Evolutionary conservation across 2,888 invertebrate species (phyloP), one percentile per base, ranked within the genome.

Genomic region (Epirrhoe tristata): DNA sequence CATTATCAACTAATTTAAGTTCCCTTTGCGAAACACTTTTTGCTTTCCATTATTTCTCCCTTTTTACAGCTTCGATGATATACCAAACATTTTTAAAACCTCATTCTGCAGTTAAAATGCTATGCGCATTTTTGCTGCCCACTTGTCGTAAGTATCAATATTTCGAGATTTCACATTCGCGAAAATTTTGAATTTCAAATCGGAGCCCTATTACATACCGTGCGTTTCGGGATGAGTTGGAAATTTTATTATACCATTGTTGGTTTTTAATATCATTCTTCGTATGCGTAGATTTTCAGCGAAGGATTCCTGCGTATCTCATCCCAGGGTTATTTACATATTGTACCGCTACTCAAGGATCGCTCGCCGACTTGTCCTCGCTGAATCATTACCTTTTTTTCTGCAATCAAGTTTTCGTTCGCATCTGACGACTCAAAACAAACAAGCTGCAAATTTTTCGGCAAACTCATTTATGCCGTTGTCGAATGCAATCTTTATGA

Each of bases 321-420:
- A 84, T 84, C 84, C 83, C 74, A 74, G 74, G 75, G 77, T 79
- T 80, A 89, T 91, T 90, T 90, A 84, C 87, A 91, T 91, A 88
- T 81, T 81, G 82, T 90, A 89, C 91, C 91, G 91, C 89, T 91
- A 91, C 87, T 81, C 87, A 84, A 82, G 85, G 81, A 83, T 86
- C 78, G 81, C 77, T 67, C 76, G 74, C 77, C 77, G 83, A 82
- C 85, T 80, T 82, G 86, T 84, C 82, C 78, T 74, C 82, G 78
- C 80, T 81, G 85, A 86, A 88, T 88, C 85, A 87, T 88, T 85
- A 85, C 78, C 78, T 86, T 89, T 86, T 36, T 90, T 89, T 86
- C 80, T 81, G 82, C 86, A 87, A 89, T 90, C 90, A 88, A 87
- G 85, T 90, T 90, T 85, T 84, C 82, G 86, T 78, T 73, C 77